Base-by-base conservation (phyloP, 2,113 vertebrate genomes). In the Eptesicus fuscus region DNA sequence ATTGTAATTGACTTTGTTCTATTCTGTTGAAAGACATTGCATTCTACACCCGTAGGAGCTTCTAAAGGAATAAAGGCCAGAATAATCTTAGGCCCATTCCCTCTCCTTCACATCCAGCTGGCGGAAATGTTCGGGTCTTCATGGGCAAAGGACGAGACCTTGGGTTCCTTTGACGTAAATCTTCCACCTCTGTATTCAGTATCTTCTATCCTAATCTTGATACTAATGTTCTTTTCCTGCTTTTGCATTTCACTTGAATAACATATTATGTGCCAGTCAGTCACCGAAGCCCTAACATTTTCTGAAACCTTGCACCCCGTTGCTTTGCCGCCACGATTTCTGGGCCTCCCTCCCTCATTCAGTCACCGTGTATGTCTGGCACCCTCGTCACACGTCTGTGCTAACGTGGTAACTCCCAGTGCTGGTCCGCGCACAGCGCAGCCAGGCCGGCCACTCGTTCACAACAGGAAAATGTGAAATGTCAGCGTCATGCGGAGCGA, bases 401-500 rank as follows among this genome's bases (percentile, higher is more conserved):
- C 32, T 53, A 83, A 96, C 77, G 28, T 40, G 59, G 35, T 83
- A 59, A 3, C 44, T 44, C 92, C 42, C 11, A 88, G 82, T 93
- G 30, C 89, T 73, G 67, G 25, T 40, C 23, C n/a, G 53, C 37
- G 71, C 49, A 80, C 9, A 95, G 79, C 32, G 83, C 76, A 83
- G 90, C 61, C 77, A 79, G 92, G 61, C 13, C n/a, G 22, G 30
- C 76, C 93, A 76, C 83, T 30, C 76, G 95, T 98, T 97, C 61
- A 89, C 67, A 96, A 71, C 9, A 56, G 56, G 32, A 73, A 25
- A 51, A 69, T 51, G 65, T 82, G 92, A 98, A 96, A 91, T 74
- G 32, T 83, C 95, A 95, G 90, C 93, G 87, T 97, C 96, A 95
- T 25, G 7, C 37, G 85, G 86, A 76, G 90, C 92, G 35, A 83